Conservation (phyloP, 2,888 invertebrate species). For the Volucella zonaria region DNA sequence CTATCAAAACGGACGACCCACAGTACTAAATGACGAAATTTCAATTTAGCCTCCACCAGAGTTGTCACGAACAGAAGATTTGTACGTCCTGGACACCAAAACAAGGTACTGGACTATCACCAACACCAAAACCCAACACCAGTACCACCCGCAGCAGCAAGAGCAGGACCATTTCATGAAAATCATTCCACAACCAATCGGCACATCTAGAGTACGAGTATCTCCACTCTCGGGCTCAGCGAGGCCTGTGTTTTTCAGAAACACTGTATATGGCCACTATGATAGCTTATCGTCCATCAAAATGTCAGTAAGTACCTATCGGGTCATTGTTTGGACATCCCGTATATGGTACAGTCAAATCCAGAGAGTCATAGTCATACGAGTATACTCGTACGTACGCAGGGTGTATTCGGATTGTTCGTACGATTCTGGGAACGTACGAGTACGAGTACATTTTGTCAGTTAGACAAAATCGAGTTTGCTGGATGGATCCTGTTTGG, state of each 20-base stretch:
- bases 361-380: conserved; percentile 37
- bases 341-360: conserved; percentile 46
- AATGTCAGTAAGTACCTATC: conserved; percentile 74
- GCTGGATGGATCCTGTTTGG: not conserved
- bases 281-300: conserved; percentile 74
- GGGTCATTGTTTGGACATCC: conserved; percentile 71
- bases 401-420: conserved; percentile 52
- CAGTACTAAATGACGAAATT: conserved; percentile 70
- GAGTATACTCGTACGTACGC: conserved; percentile 21
- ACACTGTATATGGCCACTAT: conserved; percentile 68
- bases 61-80: conserved; percentile 74
- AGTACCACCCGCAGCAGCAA: too few species aligned
- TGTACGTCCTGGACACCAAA: conserved; percentile 54
- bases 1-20: conserved; percentile 28
- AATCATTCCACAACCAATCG: too few species aligned
- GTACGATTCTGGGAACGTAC: conserved; percentile 32
- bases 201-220: too few species aligned
- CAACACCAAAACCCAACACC: too few species aligned
- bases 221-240: not conserved
- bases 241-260: conserved; percentile 48
- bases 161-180: too few species aligned
- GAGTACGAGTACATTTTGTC: conserved; percentile 44
- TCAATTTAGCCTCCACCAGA: conserved; percentile 70
- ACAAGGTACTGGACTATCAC: conserved; percentile 31
- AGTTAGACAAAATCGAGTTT: conserved; percentile 49